Percentiles rank a stretch among this genome's conserved stretches.
phyloP scores from a whole-genome alignment of 2,113 vertebrate species.

The Chiloscyllium plagiosum region DNA sequence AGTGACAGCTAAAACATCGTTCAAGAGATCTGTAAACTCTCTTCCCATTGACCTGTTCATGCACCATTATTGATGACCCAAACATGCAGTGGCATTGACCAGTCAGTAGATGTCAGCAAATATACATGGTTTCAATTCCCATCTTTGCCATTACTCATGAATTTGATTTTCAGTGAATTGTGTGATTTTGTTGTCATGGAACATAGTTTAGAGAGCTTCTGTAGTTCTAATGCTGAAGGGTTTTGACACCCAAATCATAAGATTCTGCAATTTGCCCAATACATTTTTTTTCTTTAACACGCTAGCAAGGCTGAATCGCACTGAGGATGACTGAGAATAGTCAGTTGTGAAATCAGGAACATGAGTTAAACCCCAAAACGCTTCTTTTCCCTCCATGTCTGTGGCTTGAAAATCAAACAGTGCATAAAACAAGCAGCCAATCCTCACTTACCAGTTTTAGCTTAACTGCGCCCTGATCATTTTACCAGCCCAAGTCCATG shows the following conservation, averaged over 20 bases:
- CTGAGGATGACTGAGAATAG: not conserved
- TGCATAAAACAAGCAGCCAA: not conserved
- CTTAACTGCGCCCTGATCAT: not conserved
- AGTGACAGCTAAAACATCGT: not conserved
- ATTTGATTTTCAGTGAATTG: not conserved
- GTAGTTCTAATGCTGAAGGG: not conserved
- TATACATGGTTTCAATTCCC: not conserved
- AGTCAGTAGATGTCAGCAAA: constrained; percentile 27
- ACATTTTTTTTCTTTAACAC: not conserved
- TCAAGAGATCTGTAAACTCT: not conserved
- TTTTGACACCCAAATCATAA: not conserved
- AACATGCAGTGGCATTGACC: not conserved
- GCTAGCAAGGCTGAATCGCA: not conserved
- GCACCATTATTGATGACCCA: not conserved
- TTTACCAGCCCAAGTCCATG: not conserved
- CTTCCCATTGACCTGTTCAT: not conserved
- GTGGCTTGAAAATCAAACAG: not conserved
- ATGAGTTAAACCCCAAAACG: not conserved
- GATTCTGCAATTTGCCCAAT: not conserved
- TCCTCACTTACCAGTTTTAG: not conserved
- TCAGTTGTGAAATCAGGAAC: not conserved
- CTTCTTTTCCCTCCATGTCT: not conserved
- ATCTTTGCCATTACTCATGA: too few relatives aligned
- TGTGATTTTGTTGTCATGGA: not conserved
- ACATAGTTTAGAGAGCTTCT: not conserved